A percentile compares a stretch with the other conserved stretches of the same genome.
phyloP scores from a whole-genome alignment of 1,140 invertebrate genomes.

The Anastrepha ludens region DNA sequence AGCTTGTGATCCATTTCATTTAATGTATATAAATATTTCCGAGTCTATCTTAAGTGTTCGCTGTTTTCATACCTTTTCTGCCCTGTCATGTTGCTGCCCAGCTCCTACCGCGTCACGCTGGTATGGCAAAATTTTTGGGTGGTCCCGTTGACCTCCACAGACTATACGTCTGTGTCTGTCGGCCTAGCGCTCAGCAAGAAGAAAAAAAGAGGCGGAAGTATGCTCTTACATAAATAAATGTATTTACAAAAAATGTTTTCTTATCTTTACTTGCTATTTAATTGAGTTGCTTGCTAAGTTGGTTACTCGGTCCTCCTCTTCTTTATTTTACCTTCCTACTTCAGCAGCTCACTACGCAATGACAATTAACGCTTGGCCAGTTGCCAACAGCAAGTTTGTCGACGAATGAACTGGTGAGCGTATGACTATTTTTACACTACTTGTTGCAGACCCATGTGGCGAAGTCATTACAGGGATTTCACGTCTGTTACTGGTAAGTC shows the following conservation, averaged over 20 bases:
- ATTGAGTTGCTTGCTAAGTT: conserved; percentile 29
- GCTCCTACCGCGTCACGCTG: neutral
- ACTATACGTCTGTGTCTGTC: conserved; percentile 2
- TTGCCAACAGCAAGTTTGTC: neutral
- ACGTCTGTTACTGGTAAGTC: no score
- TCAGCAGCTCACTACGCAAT: neutral
- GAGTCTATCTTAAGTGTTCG: neutral
- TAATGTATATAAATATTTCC: neutral
- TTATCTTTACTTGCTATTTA: conserved; percentile 2
- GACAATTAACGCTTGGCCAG: neutral
- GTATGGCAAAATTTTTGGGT: conserved; percentile 33
- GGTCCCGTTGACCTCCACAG: conserved; percentile 48
- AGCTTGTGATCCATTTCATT: conserved; percentile 37
- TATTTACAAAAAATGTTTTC: neutral
- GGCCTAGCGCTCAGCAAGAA: neutral
- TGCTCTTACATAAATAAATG: neutral
- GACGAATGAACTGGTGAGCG: no score
- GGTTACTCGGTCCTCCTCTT: neutral
- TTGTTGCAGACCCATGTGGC: no score
- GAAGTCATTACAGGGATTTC: no score
- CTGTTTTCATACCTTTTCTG: conserved; percentile 31
- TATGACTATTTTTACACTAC: no score
- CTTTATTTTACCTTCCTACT: neutral
- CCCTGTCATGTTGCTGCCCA: conserved; percentile 26
- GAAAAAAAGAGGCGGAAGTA: neutral